phyloP scores from a whole-genome alignment of 64 coral and sea anemone genomes.

The Acropora yongei region DNA sequence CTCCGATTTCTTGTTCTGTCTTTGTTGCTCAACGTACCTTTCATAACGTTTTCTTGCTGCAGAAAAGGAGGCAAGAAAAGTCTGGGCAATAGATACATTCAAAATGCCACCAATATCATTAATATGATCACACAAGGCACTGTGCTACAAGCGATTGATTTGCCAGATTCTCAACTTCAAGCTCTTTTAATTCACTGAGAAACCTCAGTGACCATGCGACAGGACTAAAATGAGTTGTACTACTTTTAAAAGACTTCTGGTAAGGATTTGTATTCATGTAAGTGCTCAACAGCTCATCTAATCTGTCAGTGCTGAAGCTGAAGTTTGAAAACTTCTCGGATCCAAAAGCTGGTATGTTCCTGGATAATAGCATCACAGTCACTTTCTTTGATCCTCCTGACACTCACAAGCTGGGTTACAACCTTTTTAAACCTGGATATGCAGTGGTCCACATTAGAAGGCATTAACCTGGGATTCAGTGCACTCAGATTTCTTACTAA shows the following conservation, averaged over 20 bases:
- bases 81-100: conserved; percentile 40
- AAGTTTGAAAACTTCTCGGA: conserved; percentile 56
- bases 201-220: conserved; percentile 65
- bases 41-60: conserved; percentile 47
- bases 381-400: conserved; percentile 57
- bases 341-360: conserved; percentile 60
- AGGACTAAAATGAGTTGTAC: conserved; percentile 55
- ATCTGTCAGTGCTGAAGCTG: background rate
- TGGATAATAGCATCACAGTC: conserved; percentile 61
- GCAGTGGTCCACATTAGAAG: conserved; percentile 25
- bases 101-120: too few species aligned
- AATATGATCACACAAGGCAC: conserved; percentile 29
- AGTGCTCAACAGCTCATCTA: conserved; percentile 12
- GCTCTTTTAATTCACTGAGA: conserved; percentile 63
- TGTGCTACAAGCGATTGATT: conserved; percentile 41
- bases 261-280: conserved; percentile 46
- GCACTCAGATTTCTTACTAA: conserved; percentile 45
- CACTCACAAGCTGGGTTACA: conserved; percentile 34
- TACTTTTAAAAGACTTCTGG: conserved; percentile 58
- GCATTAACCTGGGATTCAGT: conserved; percentile 39
- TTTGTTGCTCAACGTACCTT: background rate
- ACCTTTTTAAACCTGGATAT: conserved; percentile 63
- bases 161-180: background rate
- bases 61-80: conserved; percentile 47
- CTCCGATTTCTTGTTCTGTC: too few species aligned